Percentiles rank a stretch among this genome's conserved stretches.
Evolutionary conservation across 2,888 invertebrate genomes (phyloP).

Genomic region (Melieria picta): DNA sequence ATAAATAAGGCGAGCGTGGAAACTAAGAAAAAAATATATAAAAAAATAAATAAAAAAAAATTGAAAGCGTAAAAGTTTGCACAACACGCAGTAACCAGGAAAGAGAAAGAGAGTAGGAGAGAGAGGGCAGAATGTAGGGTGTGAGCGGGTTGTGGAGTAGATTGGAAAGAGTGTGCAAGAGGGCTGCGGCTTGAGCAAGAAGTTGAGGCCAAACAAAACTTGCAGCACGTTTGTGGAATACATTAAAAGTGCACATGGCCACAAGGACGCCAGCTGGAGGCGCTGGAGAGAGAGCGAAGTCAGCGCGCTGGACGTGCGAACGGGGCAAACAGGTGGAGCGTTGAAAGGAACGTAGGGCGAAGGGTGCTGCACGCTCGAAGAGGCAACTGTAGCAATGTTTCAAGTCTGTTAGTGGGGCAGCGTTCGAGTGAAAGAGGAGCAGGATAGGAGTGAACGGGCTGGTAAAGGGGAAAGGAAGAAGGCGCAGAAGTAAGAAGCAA

Average conservation of each 20-base stretch:
- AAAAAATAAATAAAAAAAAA: no score
- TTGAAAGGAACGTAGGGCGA: not conserved
- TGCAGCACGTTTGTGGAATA: constrained; percentile 33
- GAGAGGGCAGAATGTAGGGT: not conserved
- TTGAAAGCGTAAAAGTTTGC: no score
- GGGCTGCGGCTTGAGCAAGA: not conserved
- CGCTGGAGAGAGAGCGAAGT: constrained; percentile 11
- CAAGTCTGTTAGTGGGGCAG: no score
- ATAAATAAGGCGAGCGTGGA: constrained; percentile 3
- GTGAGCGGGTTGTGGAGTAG: constrained; percentile 7
- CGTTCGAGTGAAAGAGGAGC: no score
- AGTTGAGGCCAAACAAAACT: constrained; percentile 28
- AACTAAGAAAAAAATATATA: no score
- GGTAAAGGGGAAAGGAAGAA: no score
- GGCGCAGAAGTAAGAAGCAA: no score
- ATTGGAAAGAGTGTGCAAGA: no score
- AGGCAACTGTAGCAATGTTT: no score
- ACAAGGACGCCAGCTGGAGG: not conserved
- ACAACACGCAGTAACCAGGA: constrained; percentile 17
- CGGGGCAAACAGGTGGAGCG: not conserved
- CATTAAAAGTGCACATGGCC: constrained; percentile 23
- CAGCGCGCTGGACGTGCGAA: not conserved
- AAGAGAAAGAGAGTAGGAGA: constrained; percentile 19
- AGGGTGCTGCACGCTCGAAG: no score
- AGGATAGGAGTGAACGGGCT: no score